Conservation (phyloP, 2,888 invertebrate species). For the Thera britannica region DNA sequence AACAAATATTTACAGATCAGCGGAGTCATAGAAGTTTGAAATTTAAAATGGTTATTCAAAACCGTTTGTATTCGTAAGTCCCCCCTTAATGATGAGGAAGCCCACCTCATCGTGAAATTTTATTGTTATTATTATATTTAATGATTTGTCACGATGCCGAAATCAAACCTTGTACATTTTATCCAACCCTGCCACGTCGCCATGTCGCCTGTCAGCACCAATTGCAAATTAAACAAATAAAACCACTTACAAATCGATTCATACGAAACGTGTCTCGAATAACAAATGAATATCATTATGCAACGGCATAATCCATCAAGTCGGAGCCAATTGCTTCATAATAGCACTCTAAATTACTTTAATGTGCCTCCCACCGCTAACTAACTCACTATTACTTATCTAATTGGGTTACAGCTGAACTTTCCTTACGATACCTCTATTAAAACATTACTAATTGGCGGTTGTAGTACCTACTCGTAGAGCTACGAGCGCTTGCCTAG, state of each 20-base stretch:
- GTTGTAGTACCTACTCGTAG: not conserved
- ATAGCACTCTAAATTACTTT: conserved; percentile 65
- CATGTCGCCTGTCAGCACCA: not conserved
- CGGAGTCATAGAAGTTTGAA: too few relatives aligned
- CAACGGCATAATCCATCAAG: conserved; percentile 43
- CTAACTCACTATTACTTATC: conserved; percentile 73
- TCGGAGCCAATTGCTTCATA: conserved; percentile 46
- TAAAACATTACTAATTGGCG: conserved; percentile 8
- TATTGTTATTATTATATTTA: too few relatives aligned
- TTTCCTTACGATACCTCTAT: conserved; percentile 31
- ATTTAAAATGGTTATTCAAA: too few relatives aligned
- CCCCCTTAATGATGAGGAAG: too few relatives aligned
- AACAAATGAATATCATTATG: conserved; percentile 40
- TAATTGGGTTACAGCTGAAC: conserved; percentile 60
- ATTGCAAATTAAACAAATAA: conserved; percentile 18
- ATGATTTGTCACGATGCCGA: too few relatives aligned
- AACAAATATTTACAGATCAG: too few relatives aligned
- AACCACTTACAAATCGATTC: conserved; percentile 33
- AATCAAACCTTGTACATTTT: conserved; percentile 3
- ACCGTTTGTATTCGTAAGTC: too few relatives aligned
- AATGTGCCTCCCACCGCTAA: conserved; percentile 63
- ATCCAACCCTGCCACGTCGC: not conserved
- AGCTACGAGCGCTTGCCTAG: not conserved
- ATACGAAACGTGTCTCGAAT: conserved; percentile 34
- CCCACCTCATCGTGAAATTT: too few relatives aligned